A percentile compares a stretch with the other conserved stretches of the same genome.
Conservation (phyloP, 2,888 invertebrate species). For the Caenorhabditis drosophilae region DNA sequence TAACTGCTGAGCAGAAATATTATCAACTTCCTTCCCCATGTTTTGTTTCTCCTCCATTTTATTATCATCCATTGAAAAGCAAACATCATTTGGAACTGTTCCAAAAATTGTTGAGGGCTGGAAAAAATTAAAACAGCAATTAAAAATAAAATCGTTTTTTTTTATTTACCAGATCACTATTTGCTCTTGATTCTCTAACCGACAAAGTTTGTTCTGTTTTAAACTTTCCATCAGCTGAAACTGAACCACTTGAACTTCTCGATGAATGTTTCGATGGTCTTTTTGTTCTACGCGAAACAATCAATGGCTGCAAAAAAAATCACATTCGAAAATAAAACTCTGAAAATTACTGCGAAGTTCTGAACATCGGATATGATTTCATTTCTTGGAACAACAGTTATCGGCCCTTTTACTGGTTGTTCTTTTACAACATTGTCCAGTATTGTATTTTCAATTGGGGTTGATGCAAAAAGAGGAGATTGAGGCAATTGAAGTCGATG, state of each 20-base stretch:
- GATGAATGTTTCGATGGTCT: slow-evolving; percentile 33
- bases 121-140: slow-evolving; percentile 4
- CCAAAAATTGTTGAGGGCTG: slow-evolving; percentile 40
- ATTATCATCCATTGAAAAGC: slow-evolving; percentile 11
- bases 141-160: no score
- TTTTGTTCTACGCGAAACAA: slow-evolving; percentile 30
- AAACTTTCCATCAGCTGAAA: slow-evolving; percentile 7
- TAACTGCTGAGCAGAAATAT: neutral
- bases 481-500: slow-evolving; percentile 23
- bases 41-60: neutral
- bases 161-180: slow-evolving; percentile 39
- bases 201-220: neutral
- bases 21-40: neutral
- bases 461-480: slow-evolving; percentile 32
- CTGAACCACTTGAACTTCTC: slow-evolving; percentile 31
- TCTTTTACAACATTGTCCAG: slow-evolving; percentile 10
- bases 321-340: neutral
- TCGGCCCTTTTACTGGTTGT: slow-evolving; percentile 3
- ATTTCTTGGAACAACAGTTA: slow-evolving; percentile 10
- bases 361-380: neutral
- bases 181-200: slow-evolving; percentile 23
- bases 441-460: slow-evolving; percentile 26
- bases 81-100: slow-evolving; percentile 29
- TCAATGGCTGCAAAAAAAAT: slow-evolving; percentile 21
- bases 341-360: slow-evolving; percentile 1